Base-by-base conservation (phyloP, 2,888 invertebrate genomes). In the Nomada fucata region DNA sequence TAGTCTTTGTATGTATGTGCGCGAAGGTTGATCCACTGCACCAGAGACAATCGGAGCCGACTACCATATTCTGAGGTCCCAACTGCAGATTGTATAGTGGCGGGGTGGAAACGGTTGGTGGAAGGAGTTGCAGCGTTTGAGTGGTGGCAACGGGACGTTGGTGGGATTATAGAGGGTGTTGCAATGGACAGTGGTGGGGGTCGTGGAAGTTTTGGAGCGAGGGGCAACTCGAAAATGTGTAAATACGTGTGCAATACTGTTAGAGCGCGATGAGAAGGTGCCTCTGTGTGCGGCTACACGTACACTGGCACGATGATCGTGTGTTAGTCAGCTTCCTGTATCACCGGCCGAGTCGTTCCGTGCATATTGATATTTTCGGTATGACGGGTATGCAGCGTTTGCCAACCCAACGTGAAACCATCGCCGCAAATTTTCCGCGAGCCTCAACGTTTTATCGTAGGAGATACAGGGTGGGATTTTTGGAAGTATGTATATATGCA, bases 311-410 rank as follows among this genome's bases (percentile, higher is more conserved):
- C 36, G 36, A 36, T 36, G 61, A 65, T 64, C 70, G 72, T 72
- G 81, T 84, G 86, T 88, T 89, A 89, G 83, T 86, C 88, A 86
- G 87, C 83, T 89, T 90, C 89, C 90, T 89, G 89, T 86, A 83
- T 83, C 86, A 83, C 81, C 76, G 76, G 79, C 74, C 81, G 81
- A 72, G 80, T 55, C 83, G 75, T 82, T 84, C 72, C 80, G 80
- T 82, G 87, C 82, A 86, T 90, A 90, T 90, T 88, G 88, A 85
- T 89, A 89, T 86, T 89, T 86, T 88, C 64, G 82, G 74, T 78
- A 71, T 71, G 71, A 63, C 80, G 72, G 63, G 57, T 59, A 68
- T 44, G 79, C 47, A 50, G 64, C 59, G 60, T 44, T 53, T 26
- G 18, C 61, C n/a, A 13, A 18, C 18, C 44, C 18, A n/a, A 26